Evolutionary conservation across 2,888 invertebrate species (phyloP).

Genomic region (Arge pagana): DNA sequence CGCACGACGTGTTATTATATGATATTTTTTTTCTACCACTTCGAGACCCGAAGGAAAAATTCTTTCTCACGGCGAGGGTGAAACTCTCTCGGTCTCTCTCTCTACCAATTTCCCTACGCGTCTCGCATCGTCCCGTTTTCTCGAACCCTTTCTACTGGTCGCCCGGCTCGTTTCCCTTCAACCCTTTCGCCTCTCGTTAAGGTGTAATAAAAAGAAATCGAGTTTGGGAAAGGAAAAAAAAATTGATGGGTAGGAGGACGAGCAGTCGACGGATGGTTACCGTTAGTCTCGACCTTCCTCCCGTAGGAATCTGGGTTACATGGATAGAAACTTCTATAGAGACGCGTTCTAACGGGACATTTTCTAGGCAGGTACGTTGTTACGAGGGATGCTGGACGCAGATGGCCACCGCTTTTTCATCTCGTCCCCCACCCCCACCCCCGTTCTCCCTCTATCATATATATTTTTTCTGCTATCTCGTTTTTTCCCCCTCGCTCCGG

Average conservation of each 20-base stretch:
- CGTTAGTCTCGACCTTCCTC: slow-evolving; percentile 7
- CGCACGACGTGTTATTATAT: too few relatives aligned
- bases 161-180: too few relatives aligned
- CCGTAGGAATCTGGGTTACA: slow-evolving; percentile 43
- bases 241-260: slow-evolving; percentile 28
- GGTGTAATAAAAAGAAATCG: slow-evolving; percentile 34
- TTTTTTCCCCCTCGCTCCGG: neutral
- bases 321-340: slow-evolving; percentile 5
- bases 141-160: too few relatives aligned
- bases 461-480: neutral
- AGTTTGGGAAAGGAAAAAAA: slow-evolving; percentile 13
- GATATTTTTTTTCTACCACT: too few relatives aligned
- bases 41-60: slow-evolving; percentile 6
- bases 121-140: too few relatives aligned
- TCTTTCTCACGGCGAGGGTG: slow-evolving; percentile 15
- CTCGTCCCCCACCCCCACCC: neutral
- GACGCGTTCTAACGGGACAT: slow-evolving; percentile 34
- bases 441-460: neutral
- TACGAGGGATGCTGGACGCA: slow-evolving; percentile 21
- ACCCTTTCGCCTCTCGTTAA: slow-evolving; percentile 33
- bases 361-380: slow-evolving; percentile 29
- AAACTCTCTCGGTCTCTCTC: too few relatives aligned
- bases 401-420: slow-evolving; percentile 23
- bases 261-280: slow-evolving; percentile 7
- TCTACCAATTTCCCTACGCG: too few relatives aligned